phyloP scores from a whole-genome alignment of 2,888 invertebrate genomes.

The Coecobrya sp. region DNA sequence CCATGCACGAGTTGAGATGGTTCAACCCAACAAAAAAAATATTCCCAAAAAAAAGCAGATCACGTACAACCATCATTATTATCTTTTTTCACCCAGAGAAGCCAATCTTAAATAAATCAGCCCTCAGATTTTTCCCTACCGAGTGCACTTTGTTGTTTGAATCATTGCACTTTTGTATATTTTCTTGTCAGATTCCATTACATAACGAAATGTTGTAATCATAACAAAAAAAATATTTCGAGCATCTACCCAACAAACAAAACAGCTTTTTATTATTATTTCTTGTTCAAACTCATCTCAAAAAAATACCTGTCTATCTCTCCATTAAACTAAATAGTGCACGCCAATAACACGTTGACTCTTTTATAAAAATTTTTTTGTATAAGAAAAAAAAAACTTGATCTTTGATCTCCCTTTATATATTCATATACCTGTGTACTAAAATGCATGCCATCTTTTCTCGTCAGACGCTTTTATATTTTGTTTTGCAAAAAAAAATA shows the following conservation, averaged over 20 bases:
- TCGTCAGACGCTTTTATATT: not conserved
- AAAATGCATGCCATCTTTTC: not conserved
- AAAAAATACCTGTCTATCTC: too few relatives aligned
- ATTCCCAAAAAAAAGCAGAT: not conserved
- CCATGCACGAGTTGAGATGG: conserved; percentile 12
- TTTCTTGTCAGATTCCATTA: too few relatives aligned
- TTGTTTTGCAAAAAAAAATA: conserved; percentile 64
- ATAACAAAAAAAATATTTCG: too few relatives aligned
- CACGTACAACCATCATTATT: not conserved
- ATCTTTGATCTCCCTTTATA: conserved; percentile 21
- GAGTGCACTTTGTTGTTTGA: too few relatives aligned
- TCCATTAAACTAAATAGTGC: not conserved
- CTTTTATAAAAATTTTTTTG: not conserved
- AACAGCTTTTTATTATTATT: too few relatives aligned
- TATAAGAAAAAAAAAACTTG: conserved; percentile 10
- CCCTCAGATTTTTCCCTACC: too few relatives aligned
- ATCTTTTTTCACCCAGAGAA: too few relatives aligned
- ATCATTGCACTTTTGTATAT: too few relatives aligned
- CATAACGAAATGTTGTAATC: too few relatives aligned
- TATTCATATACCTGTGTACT: not conserved
- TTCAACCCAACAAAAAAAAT: not conserved
- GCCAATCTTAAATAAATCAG: too few relatives aligned
- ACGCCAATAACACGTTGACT: not conserved
- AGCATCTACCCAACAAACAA: too few relatives aligned
- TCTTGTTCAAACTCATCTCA: too few relatives aligned